Percentiles rank a stretch among this genome's conserved stretches.
Evolutionary conservation across 2,113 vertebrate species (phyloP).

Genomic region (Hippocampus zosterae): DNA sequence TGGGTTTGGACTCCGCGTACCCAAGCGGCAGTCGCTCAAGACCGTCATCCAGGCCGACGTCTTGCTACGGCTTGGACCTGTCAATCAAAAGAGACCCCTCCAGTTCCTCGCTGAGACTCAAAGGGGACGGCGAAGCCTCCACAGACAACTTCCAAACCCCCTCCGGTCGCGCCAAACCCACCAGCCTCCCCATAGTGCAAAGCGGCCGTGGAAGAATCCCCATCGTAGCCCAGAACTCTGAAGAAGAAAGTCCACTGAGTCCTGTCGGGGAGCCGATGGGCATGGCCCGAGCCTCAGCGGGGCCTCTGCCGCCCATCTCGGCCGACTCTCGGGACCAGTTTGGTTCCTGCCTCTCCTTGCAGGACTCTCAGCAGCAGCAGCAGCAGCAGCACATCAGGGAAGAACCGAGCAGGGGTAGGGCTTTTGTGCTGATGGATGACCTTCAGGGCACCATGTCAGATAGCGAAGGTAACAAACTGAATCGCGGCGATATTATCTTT

Average conservation of each 20-base stretch:
- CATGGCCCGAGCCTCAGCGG: constrained; percentile 95
- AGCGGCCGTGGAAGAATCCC: constrained; percentile 89
- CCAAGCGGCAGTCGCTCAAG: constrained; percentile 91
- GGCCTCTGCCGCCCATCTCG: constrained; percentile 94
- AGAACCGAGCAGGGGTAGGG: constrained; percentile 85
- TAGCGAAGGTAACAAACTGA: constrained; percentile 89
- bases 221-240: constrained; percentile 96
- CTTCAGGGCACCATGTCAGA: constrained; percentile 98
- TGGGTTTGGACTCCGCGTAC: constrained; percentile 80
- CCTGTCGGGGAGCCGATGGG: constrained; percentile 98
- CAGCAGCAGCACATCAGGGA: constrained; percentile 87
- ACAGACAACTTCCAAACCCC: constrained; percentile 84
- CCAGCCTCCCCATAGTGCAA: constrained; percentile 96
- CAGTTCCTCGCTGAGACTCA: constrained; percentile 90
- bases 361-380: constrained; percentile 84
- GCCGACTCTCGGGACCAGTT: constrained; percentile 97
- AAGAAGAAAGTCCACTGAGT: constrained; percentile 96
- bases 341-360: constrained; percentile 93
- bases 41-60: constrained; percentile 91
- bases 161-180: constrained; percentile 90
- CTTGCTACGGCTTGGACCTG: constrained; percentile 92
- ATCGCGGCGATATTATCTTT: constrained; percentile 4
- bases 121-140: constrained; percentile 85
- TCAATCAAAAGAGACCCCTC: constrained; percentile 94
- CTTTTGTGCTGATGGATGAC: constrained; percentile 95